A percentile compares a stretch with the other conserved stretches of the same genome.
These are phyloP conservation scores for Ageneiosus marmoratus DNA, from an alignment of 2,113 vertebrate species.

Conservation along the genomic window DNA sequence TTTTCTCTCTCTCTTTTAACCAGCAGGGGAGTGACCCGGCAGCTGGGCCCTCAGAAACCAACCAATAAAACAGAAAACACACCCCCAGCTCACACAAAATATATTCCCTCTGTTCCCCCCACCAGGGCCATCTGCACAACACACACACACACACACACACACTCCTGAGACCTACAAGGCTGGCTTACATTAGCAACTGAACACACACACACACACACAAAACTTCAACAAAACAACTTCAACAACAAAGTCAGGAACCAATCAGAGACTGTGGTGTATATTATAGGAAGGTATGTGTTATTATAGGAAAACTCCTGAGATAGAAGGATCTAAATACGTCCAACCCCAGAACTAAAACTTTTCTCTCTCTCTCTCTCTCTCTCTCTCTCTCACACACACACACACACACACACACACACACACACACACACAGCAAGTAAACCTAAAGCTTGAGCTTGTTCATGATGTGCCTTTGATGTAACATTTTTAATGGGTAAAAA, in stretches of 20 bases:
- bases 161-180: slow-evolving; percentile 27
- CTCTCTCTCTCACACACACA: too few species aligned
- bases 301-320: not conserved
- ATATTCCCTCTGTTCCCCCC: slow-evolving; percentile 26
- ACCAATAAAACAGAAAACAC: slow-evolving; percentile 55
- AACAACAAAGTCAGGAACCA: not conserved
- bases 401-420: too few species aligned
- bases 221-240: not conserved
- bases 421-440: too few species aligned
- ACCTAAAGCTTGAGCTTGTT: too few species aligned
- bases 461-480: too few species aligned
- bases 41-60: slow-evolving; percentile 52
- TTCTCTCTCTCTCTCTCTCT: too few species aligned
- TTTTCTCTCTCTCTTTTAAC: not conserved
- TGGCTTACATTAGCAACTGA: slow-evolving; percentile 26
- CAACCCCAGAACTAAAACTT: too few species aligned
- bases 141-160: slow-evolving; percentile 22
- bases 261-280: too few species aligned
- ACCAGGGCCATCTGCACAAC: slow-evolving; percentile 48
- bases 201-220: not conserved
- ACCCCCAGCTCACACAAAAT: slow-evolving; percentile 24
- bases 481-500: too few species aligned
- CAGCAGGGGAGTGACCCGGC: slow-evolving; percentile 53
- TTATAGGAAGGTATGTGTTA: too few species aligned
- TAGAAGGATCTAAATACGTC: not conserved